A percentile compares a stretch with the other conserved stretches of the same genome.
Evolutionary conservation across 2,888 invertebrate species (phyloP).

Genomic region (Caenorhabditis sp.): DNA sequence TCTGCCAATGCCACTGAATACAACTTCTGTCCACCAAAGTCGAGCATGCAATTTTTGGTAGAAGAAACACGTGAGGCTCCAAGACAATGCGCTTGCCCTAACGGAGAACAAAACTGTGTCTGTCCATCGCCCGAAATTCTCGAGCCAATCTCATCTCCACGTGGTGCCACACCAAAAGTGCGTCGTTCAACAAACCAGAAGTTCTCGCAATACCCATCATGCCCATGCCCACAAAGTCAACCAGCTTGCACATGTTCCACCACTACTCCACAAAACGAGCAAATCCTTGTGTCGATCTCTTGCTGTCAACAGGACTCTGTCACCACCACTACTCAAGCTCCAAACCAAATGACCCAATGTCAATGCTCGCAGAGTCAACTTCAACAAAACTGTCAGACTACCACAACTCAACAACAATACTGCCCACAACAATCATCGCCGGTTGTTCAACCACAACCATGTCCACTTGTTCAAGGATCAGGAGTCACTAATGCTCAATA

Average conservation of each 20-base stretch:
- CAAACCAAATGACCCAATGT: slow-evolving; percentile 35
- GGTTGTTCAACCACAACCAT: slow-evolving; percentile 68
- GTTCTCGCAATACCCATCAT: slow-evolving; percentile 58
- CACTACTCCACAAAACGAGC: slow-evolving; percentile 50
- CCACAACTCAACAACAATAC: slow-evolving; percentile 68
- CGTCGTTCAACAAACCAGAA: slow-evolving; percentile 51
- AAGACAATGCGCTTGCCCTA: slow-evolving; percentile 65
- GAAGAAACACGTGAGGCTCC: slow-evolving; percentile 65
- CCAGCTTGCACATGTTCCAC: slow-evolving; percentile 56
- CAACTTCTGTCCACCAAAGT: slow-evolving; percentile 64
- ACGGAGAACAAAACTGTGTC: slow-evolving; percentile 65
- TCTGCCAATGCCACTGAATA: slow-evolving; percentile 61
- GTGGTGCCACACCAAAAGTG: slow-evolving; percentile 26
- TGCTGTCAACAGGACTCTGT: slow-evolving; percentile 51
- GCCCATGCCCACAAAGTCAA: slow-evolving; percentile 59
- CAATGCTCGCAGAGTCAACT: slow-evolving; percentile 40
- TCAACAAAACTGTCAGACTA: slow-evolving; percentile 62
- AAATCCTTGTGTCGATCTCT: slow-evolving; percentile 53
- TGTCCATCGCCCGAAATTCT: slow-evolving; percentile 68
- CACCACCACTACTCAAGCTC: slow-evolving; percentile 39
- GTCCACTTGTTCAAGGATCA: slow-evolving; percentile 67
- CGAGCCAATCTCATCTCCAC: slow-evolving; percentile 58
- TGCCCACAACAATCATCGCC: slow-evolving; percentile 61
- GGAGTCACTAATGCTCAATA: slow-evolving; percentile 67
- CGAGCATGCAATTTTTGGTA: slow-evolving; percentile 57